Evolutionary conservation across 2,888 invertebrate species (phyloP).

Genomic region (Drosophila rellima): DNA sequence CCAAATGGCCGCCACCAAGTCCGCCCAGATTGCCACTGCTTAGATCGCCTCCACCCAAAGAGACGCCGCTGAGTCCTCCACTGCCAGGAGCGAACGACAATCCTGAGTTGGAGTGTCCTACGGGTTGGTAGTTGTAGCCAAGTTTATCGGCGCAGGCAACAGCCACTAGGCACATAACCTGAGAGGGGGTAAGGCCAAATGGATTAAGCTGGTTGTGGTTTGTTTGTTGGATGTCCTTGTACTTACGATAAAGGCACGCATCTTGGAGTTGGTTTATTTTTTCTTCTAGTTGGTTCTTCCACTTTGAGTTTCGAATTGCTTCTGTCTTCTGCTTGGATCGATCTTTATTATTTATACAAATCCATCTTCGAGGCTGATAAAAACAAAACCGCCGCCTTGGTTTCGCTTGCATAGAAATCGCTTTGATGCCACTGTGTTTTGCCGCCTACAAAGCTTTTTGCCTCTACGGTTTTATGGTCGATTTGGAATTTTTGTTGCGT

Average conservation of each 20-base stretch:
- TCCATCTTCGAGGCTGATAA: constrained; percentile 75
- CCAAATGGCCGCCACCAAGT: constrained; percentile 18
- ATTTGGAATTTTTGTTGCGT: constrained; percentile 75
- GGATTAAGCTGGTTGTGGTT: constrained; percentile 26
- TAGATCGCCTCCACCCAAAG: constrained; percentile 17
- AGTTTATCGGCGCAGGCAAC: constrained; percentile 77
- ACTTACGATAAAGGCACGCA: constrained; percentile 75
- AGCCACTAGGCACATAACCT: constrained; percentile 78
- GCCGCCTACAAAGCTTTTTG: constrained; percentile 76
- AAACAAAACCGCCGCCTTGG: constrained; percentile 68
- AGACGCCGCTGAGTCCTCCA: constrained; percentile 25
- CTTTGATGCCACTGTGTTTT: constrained; percentile 77
- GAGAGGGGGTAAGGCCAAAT: background rate
- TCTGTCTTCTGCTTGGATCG: constrained; percentile 65
- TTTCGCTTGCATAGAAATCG: constrained; percentile 64
- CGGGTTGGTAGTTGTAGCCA: constrained; percentile 80
- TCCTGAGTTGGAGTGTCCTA: constrained; percentile 67
- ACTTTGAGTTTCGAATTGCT: constrained; percentile 62
- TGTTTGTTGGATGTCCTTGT: background rate
- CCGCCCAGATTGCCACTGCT: constrained; percentile 19
- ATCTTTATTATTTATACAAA: constrained; percentile 81
- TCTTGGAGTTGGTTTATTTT: constrained; percentile 44
- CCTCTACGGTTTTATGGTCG: constrained; percentile 67
- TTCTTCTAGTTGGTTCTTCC: constrained; percentile 59
- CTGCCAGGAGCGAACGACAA: constrained; percentile 66